These are phyloP conservation scores for Caranx melampygus DNA, from an alignment of 2,113 vertebrate species.

Conservation along the genomic window DNA sequence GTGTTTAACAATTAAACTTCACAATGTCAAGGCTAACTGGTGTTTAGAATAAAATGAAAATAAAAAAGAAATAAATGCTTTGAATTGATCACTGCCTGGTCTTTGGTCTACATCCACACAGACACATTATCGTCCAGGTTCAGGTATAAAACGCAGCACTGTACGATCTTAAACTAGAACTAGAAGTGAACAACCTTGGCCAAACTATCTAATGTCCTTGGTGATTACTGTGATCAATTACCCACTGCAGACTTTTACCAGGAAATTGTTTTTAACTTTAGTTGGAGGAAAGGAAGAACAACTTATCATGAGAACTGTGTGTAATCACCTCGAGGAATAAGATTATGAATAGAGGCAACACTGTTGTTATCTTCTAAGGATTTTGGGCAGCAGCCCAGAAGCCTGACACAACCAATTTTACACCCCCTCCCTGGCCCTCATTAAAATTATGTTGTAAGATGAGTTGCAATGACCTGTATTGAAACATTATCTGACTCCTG, in stretches of 20 bases:
- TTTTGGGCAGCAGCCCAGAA: constrained; percentile 17
- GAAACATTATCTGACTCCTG: constrained; percentile 36
- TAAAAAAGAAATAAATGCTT: no score
- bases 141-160: background rate
- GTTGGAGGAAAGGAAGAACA: background rate
- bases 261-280: constrained; percentile 9
- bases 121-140: background rate
- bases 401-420: constrained; percentile 41
- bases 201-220: constrained; percentile 5
- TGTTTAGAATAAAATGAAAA: background rate
- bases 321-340: constrained; percentile 9
- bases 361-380: background rate
- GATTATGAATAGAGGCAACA: constrained; percentile 4
- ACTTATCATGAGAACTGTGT: constrained; percentile 15
- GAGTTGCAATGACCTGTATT: background rate
- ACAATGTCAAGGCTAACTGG: background rate
- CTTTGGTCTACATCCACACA: background rate
- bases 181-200: background rate
- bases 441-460: constrained; percentile 39
- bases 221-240: constrained; percentile 3
- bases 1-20: background rate
- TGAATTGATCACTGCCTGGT: no score
- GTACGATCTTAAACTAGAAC: background rate
- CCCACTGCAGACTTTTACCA: background rate
- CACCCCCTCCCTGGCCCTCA: constrained; percentile 9